Base-by-base conservation (phyloP, 2,888 invertebrate genomes). In the Drosophila tanythrix region DNA sequence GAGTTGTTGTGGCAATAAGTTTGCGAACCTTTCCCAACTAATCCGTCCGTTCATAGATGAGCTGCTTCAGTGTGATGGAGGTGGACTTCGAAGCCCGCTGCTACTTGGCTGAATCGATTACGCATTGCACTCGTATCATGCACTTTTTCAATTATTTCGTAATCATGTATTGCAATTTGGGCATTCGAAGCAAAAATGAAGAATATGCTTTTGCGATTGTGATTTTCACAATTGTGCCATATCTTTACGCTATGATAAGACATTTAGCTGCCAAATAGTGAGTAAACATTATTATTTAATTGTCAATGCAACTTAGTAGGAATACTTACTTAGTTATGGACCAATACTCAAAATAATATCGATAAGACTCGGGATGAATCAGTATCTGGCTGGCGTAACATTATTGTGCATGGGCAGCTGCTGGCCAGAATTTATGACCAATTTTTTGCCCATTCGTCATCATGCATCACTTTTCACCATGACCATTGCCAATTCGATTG, bases 341-440 rank as follows among this genome's bases (percentile, higher is more conserved):
- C 76, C 74, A 18, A 8, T 59, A 15, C 18, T 74, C 2, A 76
- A 52, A 15, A 63, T 61, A 7, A 3, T 58, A 0, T 59, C 77
- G 1, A 7, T 53, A 2, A 79, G 70, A 33, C n/a, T 82, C 18
- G 33, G 64, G 0, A 74, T 88, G 80, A 88, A 77, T 29, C 77
- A 83, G 38, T 80, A 88, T 29, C 10, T 83, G 33, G 70, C 88
- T 1, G 83, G 88, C 0, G 62, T 69, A 0, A 77, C 86, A 1
- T 18, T 83, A 0, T n/a, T 85, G 36, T 64, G 69, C 13, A 50
- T 85, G 1, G 76, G 77, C 3, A 82, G 74, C 38, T 38, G 69
- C 0, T 21, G 68, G 21, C 69, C 83, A 0, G 88, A 88, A 4
- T 21, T 85, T 0, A 33, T 85, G 3, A 70, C 72, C n/a, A 80